Base-by-base conservation (phyloP, 2,888 invertebrate species). In the Melanophora roralis region DNA sequence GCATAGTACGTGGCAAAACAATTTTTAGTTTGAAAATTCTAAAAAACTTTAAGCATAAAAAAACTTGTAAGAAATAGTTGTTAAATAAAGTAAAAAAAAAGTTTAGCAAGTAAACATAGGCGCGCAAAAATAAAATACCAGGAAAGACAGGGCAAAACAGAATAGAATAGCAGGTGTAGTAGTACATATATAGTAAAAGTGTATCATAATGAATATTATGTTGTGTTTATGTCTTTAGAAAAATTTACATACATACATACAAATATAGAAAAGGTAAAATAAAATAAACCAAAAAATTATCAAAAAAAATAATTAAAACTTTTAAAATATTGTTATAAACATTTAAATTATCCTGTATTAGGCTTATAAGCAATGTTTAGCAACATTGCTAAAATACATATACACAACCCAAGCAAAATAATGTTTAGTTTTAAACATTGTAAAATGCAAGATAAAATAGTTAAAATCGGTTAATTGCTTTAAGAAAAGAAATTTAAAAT, bases 1-100 rank as follows among this genome's bases (percentile, higher is more conserved):
- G 89, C 89, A 85, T 86, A 86, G 86, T 85, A 86, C 82, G 84
- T 69, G 81, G 77, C 82, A 82, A 83, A 85, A 82, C 85, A 83
- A 59, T 81, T 82, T 81, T 82, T 78, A 82, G 76, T 75, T 62
- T 72, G 78, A 43, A 79, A 78, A 55, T 75, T 75, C 64, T 78
- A 76, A 81, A 76, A 45, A 4, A 23, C 23, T n/a, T 2, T 14
- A 23, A 6, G 7, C n/a, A 6, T n/a, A 5, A 60, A 23, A 6
- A 71, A 76, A 38, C n/a, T n/a, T n/a, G n/a, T 45, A 64, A 9
- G 9, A 45, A 67, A 43, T 51, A 16, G 32, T 49, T 59, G 1
- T 53, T 1, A 65, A 36, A 49, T 65, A 69, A 59, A 4, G 11
- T 62, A 67, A 53, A 34, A 51, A 67, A 59, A 34, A 1, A 16